A percentile compares a stretch with the other conserved stretches of the same genome.
Evolutionary conservation across 2,888 invertebrate genomes (phyloP).

Genomic region (Lasioglossum pauxillum): DNA sequence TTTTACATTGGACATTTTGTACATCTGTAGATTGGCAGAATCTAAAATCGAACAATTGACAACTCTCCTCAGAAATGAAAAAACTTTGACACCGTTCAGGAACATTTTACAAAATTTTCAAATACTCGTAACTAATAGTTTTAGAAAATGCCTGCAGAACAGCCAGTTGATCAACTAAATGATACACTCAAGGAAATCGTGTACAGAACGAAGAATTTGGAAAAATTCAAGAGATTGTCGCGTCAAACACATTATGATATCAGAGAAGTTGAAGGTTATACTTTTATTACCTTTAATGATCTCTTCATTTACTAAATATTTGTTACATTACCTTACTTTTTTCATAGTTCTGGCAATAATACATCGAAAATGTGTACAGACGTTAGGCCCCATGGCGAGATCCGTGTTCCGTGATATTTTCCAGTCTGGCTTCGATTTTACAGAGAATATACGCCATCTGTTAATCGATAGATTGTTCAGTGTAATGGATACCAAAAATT

Average conservation of each 20-base stretch:
- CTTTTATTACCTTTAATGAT: background rate
- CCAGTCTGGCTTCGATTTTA: slow-evolving; percentile 79
- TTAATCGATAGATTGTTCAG: slow-evolving; percentile 79
- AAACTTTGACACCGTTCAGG: background rate
- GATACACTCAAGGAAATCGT: slow-evolving; percentile 75
- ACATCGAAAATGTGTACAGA: slow-evolving; percentile 75
- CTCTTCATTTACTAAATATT: background rate
- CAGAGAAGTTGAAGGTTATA: slow-evolving; percentile 78
- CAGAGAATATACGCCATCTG: slow-evolving; percentile 80
- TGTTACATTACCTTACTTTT: background rate
- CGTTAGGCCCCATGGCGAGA: slow-evolving; percentile 74
- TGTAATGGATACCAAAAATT: slow-evolving; percentile 68
- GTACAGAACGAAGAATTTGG: slow-evolving; percentile 75
- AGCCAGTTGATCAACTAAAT: slow-evolving; percentile 75
- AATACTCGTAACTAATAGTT: slow-evolving; percentile 21
- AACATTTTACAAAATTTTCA: slow-evolving; percentile 49
- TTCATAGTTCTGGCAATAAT: slow-evolving; percentile 77
- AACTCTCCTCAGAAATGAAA: background rate
- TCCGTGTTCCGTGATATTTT: slow-evolving; percentile 77
- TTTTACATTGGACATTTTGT: background rate
- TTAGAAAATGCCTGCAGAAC: slow-evolving; percentile 77
- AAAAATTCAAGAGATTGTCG: slow-evolving; percentile 73
- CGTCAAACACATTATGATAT: slow-evolving; percentile 74
- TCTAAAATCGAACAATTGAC: background rate
- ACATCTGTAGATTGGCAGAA: background rate